Base-by-base conservation (phyloP, 2,888 invertebrate species). In the Nephrotoma flavescens region DNA sequence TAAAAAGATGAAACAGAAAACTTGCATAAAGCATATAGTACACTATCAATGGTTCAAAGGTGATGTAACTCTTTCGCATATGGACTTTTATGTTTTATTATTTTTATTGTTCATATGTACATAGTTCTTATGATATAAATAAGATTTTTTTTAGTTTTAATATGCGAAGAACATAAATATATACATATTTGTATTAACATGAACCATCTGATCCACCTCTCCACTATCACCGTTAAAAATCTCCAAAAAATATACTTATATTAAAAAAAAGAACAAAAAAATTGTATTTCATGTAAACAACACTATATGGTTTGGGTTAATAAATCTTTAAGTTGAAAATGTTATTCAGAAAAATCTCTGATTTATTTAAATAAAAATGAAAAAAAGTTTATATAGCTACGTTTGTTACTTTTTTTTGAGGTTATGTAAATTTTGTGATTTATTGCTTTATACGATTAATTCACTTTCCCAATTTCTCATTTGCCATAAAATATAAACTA, bases 401-500 rank as follows among this genome's bases (percentile, higher is more conserved):
- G 45, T 42, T 12, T 57, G 83, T 86, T 71, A 15, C 42, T 84
- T 84, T 84, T 84, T 88, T 87, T 88, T 87, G 86, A 87, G 87
- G 86, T 88, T 88, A 88, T 88, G 88, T 88, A 88, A 88, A 88
- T 88, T 88, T 88, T 87, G 88, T 88, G 88, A 88, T 88, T 87
- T 88, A 88, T 88, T 87, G 86, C 87, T 87, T 88, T 86, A 87
- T 86, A 86, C 86, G 84, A 52, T 86, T 86, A 85, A 83, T 42
- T 87, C 45, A 86, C 86, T 84, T 47, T 57, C 85, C 83, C 52
- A n/a, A 44, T 86, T 42, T 57, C 44, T 71, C 71, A 9, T 71
- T 71, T 11, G 71, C 31, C 31, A 71, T 71, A 71, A 71, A 71
- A 42, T 42, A 45, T 45, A 44, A 71, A 71, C 71, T 71, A 6